phyloP scores from a whole-genome alignment of 2,888 invertebrate genomes.

The Notodonta ziczac region DNA sequence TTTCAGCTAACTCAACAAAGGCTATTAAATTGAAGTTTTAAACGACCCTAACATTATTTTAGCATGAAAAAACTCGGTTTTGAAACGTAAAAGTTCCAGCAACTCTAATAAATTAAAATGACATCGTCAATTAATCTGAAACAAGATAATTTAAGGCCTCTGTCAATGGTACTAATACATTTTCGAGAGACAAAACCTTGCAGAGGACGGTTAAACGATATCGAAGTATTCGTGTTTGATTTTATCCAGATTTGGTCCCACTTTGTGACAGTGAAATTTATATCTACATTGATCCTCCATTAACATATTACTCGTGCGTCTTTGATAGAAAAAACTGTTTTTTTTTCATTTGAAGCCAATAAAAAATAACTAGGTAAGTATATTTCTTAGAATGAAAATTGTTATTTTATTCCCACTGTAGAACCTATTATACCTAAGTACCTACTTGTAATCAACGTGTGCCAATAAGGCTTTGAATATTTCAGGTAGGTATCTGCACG shows the following conservation, averaged over 20 bases:
- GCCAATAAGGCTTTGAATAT: slow-evolving; percentile 3
- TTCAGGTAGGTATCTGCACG: slow-evolving; percentile 6
- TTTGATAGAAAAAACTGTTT: background rate
- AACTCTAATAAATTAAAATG: slow-evolving; percentile 18
- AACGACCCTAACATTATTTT: slow-evolving; percentile 1
- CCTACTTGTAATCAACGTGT: slow-evolving; percentile 9
- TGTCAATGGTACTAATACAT: slow-evolving; percentile 6
- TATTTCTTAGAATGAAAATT: background rate
- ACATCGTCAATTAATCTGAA: slow-evolving; percentile 20
- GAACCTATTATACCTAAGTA: slow-evolving; percentile 3
- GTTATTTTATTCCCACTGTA: slow-evolving; percentile 11
- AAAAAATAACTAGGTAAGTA: no score
- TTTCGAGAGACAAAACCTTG: slow-evolving; percentile 11
- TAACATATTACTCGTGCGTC: slow-evolving; percentile 9
- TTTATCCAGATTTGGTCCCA: slow-evolving; percentile 18
- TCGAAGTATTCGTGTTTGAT: slow-evolving; percentile 31
- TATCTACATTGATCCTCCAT: slow-evolving; percentile 35
- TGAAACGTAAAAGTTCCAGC: slow-evolving; percentile 6
- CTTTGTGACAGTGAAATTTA: slow-evolving; percentile 41
- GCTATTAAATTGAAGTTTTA: slow-evolving; percentile 1
- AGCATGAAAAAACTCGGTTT: background rate
- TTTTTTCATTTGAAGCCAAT: no score
- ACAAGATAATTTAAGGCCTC: slow-evolving; percentile 7
- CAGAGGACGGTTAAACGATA: slow-evolving; percentile 7
- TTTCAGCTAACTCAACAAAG: background rate